Evolutionary conservation across 2,888 invertebrate genomes (phyloP), one percentile per base, ranked within the genome.

Genomic region (Baccha elongata): DNA sequence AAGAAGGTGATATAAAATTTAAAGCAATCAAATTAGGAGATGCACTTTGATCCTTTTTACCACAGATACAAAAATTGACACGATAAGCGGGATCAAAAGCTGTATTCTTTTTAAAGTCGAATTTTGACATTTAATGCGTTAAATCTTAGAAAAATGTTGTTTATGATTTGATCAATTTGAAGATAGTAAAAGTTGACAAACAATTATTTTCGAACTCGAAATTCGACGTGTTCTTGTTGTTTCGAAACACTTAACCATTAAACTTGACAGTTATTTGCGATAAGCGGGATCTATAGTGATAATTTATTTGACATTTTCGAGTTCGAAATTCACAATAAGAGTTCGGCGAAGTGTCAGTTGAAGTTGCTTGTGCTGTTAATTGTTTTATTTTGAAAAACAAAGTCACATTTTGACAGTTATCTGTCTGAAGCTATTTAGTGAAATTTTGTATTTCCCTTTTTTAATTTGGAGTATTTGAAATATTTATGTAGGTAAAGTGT

Each of bases 11-110:
- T 58, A 35, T 5, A n/a, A n/a, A n/a, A 32, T 32, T 5, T 3
- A 58, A 26, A 58, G 40, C 19, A 7, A 35, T 13, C 13, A 50
- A 65, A 42, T 55, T 44, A 50, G 21, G 75, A 26, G n/a, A 83
- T 83, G 76, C 81, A 83, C 83, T 73, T 83, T 83, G 83, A 83
- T 78, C 78, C 78, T 48, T 68, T 73, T 58, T n/a, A n/a, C n/a
- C 53, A 76, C 35, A 26, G 19, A 55, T 62, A 55, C 67, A 50
- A 35, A 23, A 21, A 40, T 48, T 40, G 37, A 48, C 29, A 62
- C 21, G 21, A 8, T 4, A 37, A 5, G n/a, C n/a, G n/a, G n/a
- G 37, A 55, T 55, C 37, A 10, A n/a, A 19, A 35, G 23, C 21
- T 21, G 46, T 2, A 46, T 46, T 46, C 4, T 21, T 13, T 55